Base-by-base conservation (phyloP, 2,113 vertebrate genomes). In the Lycaon pictus region DNA sequence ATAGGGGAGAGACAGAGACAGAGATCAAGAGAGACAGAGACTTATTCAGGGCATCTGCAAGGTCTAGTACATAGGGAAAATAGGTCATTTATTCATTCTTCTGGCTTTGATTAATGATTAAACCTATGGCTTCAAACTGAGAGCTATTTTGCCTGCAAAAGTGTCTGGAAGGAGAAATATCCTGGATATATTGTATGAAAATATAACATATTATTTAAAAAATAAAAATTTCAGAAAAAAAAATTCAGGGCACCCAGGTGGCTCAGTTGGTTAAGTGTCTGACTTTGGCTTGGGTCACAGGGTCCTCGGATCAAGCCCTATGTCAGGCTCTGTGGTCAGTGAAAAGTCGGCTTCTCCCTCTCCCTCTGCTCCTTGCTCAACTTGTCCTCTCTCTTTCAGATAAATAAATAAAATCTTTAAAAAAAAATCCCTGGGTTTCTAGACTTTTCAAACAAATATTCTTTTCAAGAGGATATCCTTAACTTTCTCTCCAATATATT, bases 91-190 rank as follows among this genome's bases (percentile, higher is more conserved):
- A 65, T 60, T 95, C 37, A 86, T 16, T 79, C 69, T 51, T 43
- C 16, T 29, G 20, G 35, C 65, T 84, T 43, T 32, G 16, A 48
- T 37, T 74, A 29, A 88, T 48, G 53, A 87, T 51, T 69, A 91
- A 90, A 94, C 81, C 35, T 23, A 58, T 67, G n/a, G 27, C 82
- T 93, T 96, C 65, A 77, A 96, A 93, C 81, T 85, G 67, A 95
- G 10, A 63, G 3, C 71, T 29, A 43, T 22, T 88, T 85, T 83
- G 62, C n/a, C 23, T 95, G 25, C 35, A 93, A 86, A 96, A 71
- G 12, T 51, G 11, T 63, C n/a, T 43, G 71, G 27, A 17, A 82
- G 32, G 56, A 90, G 77, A 95, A 91, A 25, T 12, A 37, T 32
- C 20, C 35, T 71, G 77, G 20, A 11, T 8, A 15, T 91, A 79